phyloP scores from a whole-genome alignment of 35 echinoderm and acorn worm genomes.

The Apostichopus parvimensis region DNA sequence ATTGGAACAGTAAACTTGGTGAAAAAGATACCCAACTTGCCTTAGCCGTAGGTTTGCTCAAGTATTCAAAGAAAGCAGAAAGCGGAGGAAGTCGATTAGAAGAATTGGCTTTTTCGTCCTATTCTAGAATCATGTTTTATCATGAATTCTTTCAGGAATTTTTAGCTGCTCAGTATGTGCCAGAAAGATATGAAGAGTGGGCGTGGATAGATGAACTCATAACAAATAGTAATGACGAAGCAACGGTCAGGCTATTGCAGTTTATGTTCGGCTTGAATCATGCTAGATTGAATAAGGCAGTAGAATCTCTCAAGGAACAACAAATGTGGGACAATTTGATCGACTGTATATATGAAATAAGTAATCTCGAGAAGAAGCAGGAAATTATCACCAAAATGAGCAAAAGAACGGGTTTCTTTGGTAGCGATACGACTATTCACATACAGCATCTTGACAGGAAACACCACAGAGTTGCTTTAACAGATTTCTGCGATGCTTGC shows the following conservation, averaged over 20 bases:
- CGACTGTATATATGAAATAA: slow-evolving; percentile 12
- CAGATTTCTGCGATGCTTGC: too few relatives aligned
- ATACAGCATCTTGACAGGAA: too few relatives aligned
- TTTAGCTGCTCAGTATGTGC: slow-evolving; percentile 2
- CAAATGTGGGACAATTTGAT: slow-evolving; percentile 15
- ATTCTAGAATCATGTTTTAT: slow-evolving; percentile 1
- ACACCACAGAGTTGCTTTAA: too few relatives aligned
- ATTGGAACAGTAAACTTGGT: background rate
- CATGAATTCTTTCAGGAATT: slow-evolving; percentile 11
- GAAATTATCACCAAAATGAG: background rate
- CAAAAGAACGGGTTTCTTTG: too few relatives aligned
- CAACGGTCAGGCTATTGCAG: background rate
- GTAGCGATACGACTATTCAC: too few relatives aligned
- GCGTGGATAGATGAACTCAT: background rate
- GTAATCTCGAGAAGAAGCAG: background rate
- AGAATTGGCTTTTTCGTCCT: background rate
- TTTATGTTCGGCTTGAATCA: slow-evolving; percentile 3
- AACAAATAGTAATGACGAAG: background rate
- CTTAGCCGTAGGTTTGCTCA: background rate
- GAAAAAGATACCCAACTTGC: background rate
- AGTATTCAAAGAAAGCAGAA: background rate
- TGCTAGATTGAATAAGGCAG: background rate
- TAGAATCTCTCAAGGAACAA: background rate
- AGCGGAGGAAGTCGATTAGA: background rate
- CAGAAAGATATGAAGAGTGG: background rate